phyloP scores from a whole-genome alignment of 2,888 invertebrate genomes.

The Vanessa cardui region DNA sequence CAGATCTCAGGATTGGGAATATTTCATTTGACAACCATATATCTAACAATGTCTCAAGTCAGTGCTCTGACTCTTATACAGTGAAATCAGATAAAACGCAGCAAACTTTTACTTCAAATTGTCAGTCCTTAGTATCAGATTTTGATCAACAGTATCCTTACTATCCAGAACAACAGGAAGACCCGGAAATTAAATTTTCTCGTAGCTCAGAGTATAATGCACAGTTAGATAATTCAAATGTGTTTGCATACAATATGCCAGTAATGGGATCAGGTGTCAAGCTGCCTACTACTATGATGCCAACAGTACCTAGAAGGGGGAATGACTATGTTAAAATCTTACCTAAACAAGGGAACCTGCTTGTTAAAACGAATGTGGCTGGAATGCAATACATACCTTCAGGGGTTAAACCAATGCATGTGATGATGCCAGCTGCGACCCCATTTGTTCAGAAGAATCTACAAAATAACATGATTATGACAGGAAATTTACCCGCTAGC shows the following conservation, averaged over 20 bases:
- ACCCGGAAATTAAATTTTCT: constrained; percentile 73
- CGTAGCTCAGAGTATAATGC: constrained; percentile 71
- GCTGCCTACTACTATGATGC: constrained; percentile 51
- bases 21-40: constrained; percentile 63
- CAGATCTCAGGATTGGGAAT: constrained; percentile 63
- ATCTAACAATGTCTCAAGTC: constrained; percentile 48
- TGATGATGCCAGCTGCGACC: constrained; percentile 65
- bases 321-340: constrained; percentile 64
- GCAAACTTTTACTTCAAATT: constrained; percentile 55
- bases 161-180: constrained; percentile 68
- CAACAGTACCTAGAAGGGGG: constrained; percentile 53
- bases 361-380: constrained; percentile 67
- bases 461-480: constrained; percentile 71
- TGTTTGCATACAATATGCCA: constrained; percentile 61
- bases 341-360: constrained; percentile 69
- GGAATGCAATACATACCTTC: constrained; percentile 67
- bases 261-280: constrained; percentile 54
- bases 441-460: constrained; percentile 75
- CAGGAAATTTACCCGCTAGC: constrained; percentile 59
- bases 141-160: constrained; percentile 66
- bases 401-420: constrained; percentile 65
- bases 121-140: constrained; percentile 51
- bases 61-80: constrained; percentile 56
- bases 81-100: constrained; percentile 67
- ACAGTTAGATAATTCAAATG: constrained; percentile 53